phyloP scores from a whole-genome alignment of 2,797 vertebrate species.

The Bucorvus abyssinicus region DNA sequence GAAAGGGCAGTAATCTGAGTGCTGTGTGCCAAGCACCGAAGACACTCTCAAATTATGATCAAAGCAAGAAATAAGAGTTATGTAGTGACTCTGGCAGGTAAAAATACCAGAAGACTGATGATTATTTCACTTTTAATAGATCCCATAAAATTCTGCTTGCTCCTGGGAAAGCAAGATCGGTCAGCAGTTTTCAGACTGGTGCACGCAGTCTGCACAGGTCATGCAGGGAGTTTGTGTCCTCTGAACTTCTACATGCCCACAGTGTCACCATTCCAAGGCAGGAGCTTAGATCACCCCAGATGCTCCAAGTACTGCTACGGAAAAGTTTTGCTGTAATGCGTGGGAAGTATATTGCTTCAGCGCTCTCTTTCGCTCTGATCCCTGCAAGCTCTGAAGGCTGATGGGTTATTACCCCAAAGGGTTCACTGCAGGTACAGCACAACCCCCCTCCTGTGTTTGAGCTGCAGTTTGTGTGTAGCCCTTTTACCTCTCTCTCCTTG shows the following conservation, averaged over 20 bases:
- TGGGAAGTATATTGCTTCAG: background rate
- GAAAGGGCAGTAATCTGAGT: background rate
- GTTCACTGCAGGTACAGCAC: background rate
- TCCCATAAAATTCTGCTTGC: background rate
- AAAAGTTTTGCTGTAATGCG: background rate
- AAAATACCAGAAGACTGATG: background rate
- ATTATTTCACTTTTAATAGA: background rate
- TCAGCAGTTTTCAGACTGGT: background rate
- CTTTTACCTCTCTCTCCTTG: background rate
- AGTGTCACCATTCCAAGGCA: background rate
- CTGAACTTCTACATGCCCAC: background rate
- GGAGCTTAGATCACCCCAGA: background rate
- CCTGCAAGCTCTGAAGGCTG: background rate
- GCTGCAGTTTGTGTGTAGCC: background rate
- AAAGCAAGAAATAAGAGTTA: background rate
- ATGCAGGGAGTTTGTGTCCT: background rate
- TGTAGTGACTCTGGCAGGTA: background rate
- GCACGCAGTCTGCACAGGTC: rapidly evolving
- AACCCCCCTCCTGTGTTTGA: background rate
- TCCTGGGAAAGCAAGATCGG: background rate
- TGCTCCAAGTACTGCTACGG: background rate
- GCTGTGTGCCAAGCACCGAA: background rate
- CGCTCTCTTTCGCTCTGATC: background rate
- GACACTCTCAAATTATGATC: background rate
- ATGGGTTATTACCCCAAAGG: background rate